phyloP scores from a whole-genome alignment of 2,888 invertebrate species.

The Noctuana brunneofusca region DNA sequence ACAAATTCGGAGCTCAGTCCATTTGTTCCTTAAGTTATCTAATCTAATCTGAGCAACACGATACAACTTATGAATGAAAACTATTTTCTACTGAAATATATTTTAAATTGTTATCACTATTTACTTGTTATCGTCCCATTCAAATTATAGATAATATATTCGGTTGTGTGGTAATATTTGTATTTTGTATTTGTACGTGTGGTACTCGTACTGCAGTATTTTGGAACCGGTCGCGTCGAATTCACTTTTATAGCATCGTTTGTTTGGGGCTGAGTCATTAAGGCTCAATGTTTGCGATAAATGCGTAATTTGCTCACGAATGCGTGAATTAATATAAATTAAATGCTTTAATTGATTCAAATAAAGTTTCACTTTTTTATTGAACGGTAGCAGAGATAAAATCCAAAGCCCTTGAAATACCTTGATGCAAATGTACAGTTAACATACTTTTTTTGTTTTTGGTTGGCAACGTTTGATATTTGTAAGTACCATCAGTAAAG shows the following conservation, averaged over 20 bases:
- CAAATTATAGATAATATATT: constrained; percentile 11
- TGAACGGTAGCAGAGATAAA: constrained; percentile 12
- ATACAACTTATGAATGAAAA: constrained; percentile 1
- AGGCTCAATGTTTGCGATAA: constrained; percentile 47
- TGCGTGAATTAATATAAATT: constrained; percentile 28
- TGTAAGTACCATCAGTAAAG: too few relatives aligned
- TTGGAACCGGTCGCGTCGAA: constrained; percentile 42
- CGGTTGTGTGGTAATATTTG: neutral
- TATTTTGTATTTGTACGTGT: neutral
- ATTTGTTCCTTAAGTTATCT: neutral
- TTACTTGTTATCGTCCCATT: constrained; percentile 22
- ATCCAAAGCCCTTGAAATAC: constrained; percentile 5
- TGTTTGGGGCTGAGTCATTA: constrained; percentile 61
- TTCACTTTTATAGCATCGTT: constrained; percentile 58
- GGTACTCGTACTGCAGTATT: constrained; percentile 15
- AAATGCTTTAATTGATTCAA: constrained; percentile 16
- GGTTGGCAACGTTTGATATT: neutral
- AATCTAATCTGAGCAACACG: neutral
- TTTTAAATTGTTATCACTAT: constrained; percentile 7
- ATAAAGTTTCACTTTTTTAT: constrained; percentile 20
- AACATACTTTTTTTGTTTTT: neutral
- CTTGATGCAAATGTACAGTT: constrained; percentile 1
- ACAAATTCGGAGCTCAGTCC: neutral
- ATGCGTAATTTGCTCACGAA: constrained; percentile 47
- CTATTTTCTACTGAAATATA: neutral